Percentiles rank a stretch among this genome's conserved stretches.
Evolutionary conservation across 2,113 vertebrate genomes (phyloP).

Genomic region (Actenoides lindsayi): DNA sequence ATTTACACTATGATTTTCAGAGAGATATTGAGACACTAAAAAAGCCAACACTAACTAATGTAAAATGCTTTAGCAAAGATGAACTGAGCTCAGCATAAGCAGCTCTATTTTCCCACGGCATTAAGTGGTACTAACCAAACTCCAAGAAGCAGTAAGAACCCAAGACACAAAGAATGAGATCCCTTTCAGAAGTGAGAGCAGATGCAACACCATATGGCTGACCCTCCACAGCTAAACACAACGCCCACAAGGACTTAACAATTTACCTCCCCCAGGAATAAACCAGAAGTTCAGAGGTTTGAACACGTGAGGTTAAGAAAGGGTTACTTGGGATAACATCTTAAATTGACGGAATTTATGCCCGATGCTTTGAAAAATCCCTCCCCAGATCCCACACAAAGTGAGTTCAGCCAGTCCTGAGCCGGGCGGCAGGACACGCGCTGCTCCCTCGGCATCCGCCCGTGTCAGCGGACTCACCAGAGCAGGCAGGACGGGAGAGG

Average conservation of each 20-base stretch:
- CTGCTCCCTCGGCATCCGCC: neutral
- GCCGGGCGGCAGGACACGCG: neutral
- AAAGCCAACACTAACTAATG: neutral
- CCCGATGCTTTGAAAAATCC: neutral
- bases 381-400: neutral
- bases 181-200: constrained; percentile 36
- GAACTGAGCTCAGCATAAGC: neutral
- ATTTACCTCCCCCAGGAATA: constrained; percentile 21
- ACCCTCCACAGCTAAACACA: constrained; percentile 25
- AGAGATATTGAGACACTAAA: neutral
- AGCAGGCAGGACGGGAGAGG: neutral
- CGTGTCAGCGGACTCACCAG: neutral
- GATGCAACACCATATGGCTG: constrained; percentile 69
- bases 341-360: neutral
- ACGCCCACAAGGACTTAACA: constrained; percentile 50
- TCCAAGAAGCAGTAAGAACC: neutral
- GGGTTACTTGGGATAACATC: neutral
- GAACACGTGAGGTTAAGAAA: neutral
- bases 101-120: neutral
- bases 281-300: constrained; percentile 28
- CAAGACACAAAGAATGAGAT: neutral
- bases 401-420: neutral
- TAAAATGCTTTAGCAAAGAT: neutral
- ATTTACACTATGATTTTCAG: constrained; percentile 8
- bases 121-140: constrained; percentile 25